Evolutionary conservation across 2,797 vertebrate species (phyloP), one percentile per base, ranked within the genome.

Genomic region (Sorex maritimensis): DNA sequence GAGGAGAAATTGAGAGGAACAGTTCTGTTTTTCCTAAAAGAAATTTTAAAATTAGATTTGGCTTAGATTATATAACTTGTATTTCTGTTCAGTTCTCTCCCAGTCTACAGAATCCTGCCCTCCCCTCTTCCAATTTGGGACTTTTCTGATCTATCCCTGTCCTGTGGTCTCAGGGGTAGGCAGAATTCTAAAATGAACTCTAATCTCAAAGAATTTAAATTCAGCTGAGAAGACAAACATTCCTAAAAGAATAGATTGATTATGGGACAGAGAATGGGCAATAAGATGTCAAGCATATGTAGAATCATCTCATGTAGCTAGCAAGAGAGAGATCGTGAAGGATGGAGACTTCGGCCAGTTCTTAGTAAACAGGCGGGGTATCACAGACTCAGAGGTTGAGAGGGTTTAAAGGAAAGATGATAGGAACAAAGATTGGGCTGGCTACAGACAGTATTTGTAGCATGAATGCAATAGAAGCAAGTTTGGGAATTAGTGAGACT

Each of bases 401-500:
- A 83, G 71, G 49, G 15, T 91, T 73, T 84, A 21, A 46, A 81
- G 81, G 46, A 72, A 67, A 26, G 10, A 55, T 74, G 61, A 73
- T 13, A 49, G 75, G 80, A 91, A 84, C 65, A 84, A 91, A 71
- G 75, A 75, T 93, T 46, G 10, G 1, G 19, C 65, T 69, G 75
- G n/a, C 49, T 81, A 85, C 86, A 94, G 74, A 73, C 75, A 82
- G 78, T 89, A 83, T 94, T 88, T 93, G 88, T 89, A 88, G 80
- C 79, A 77, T 80, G 63, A 69, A 75, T 91, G 49, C 90, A 93
- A 94, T 91, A 91, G 83, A 93, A 96, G 79, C 84, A 91, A 82
- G 93, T 96, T 93, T 71, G 81, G 84, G 84, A 95, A 96, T 96
- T 96, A 96, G 86, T 81, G 81, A 96, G 91, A 96, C 87, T 96